Conservation (phyloP, 2,797 vertebrate species). For the Squalus acanthias region DNA sequence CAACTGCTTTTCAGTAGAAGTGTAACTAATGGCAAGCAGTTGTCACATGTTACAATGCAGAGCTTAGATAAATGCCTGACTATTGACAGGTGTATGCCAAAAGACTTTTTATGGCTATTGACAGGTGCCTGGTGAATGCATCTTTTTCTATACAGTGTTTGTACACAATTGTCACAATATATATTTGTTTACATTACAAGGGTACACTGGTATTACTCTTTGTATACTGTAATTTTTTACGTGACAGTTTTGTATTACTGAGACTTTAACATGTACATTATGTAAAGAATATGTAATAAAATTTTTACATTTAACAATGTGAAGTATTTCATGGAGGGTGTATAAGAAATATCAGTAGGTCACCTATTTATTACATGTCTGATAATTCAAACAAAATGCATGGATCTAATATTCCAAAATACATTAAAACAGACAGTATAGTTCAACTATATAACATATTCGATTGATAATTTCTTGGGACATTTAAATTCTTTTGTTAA, state of each 20-base stretch:
- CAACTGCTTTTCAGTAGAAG: constrained; percentile 63
- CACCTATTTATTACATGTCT: neutral
- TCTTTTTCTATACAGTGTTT: constrained; percentile 59
- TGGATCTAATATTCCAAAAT: neutral
- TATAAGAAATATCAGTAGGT: neutral
- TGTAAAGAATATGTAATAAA: constrained; percentile 38
- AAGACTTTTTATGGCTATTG: constrained; percentile 60
- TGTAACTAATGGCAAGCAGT: constrained; percentile 66
- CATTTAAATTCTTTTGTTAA: neutral
- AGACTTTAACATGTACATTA: constrained; percentile 50
- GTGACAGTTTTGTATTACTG: constrained; percentile 69
- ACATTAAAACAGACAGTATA: neutral
- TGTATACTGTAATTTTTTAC: constrained; percentile 56
- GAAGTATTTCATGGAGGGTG: neutral
- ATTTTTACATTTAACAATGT: constrained; percentile 22
- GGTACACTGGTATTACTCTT: constrained; percentile 71
- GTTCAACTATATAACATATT: neutral
- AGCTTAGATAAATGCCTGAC: constrained; percentile 50
- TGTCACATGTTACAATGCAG: constrained; percentile 60
- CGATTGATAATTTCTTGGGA: neutral
- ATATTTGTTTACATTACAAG: constrained; percentile 76
- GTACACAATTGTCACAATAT: constrained; percentile 53
- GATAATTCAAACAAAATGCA: neutral
- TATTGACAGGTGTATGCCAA: constrained; percentile 56
- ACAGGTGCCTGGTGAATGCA: constrained; percentile 64